phyloP scores from a whole-genome alignment of 2,888 invertebrate genomes.

The Syrista parreyssii region DNA sequence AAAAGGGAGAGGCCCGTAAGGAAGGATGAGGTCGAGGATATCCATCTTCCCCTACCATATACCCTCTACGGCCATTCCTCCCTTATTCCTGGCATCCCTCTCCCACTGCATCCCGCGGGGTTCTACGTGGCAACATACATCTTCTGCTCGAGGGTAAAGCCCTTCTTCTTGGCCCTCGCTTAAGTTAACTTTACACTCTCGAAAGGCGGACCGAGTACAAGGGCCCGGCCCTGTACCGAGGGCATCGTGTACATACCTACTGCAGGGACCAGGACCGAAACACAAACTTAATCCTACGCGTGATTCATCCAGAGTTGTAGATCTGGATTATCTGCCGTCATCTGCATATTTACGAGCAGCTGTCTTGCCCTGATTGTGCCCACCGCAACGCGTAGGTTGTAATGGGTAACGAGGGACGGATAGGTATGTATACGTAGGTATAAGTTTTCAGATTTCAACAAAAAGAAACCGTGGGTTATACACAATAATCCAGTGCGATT shows the following conservation, averaged over 20 bases:
- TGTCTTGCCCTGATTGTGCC: constrained; percentile 38
- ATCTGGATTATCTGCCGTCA: constrained; percentile 63
- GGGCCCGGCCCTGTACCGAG: background rate
- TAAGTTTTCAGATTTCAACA: background rate
- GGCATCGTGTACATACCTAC: constrained; percentile 5
- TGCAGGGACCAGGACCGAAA: constrained; percentile 27
- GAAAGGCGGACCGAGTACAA: constrained; percentile 20
- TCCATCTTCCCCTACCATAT: constrained; percentile 61
- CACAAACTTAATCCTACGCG: constrained; percentile 55
- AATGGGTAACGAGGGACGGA: background rate
- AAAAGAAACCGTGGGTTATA: background rate
- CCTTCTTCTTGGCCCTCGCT: constrained; percentile 56
- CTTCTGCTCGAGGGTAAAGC: constrained; percentile 48
- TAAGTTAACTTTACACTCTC: constrained; percentile 57
- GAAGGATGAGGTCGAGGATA: constrained; percentile 62
- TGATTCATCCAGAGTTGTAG: constrained; percentile 54
- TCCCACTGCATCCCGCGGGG: constrained; percentile 53
- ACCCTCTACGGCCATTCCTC: constrained; percentile 39
- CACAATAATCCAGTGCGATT: background rate
- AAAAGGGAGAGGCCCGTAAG: constrained; percentile 15
- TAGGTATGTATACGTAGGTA: background rate
- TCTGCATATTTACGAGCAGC: constrained; percentile 60
- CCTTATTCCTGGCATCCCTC: constrained; percentile 24
- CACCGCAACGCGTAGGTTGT: constrained; percentile 1
- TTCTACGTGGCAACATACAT: constrained; percentile 54